Base-by-base conservation (phyloP, 2,888 invertebrate species). In the Acronicta psi region DNA sequence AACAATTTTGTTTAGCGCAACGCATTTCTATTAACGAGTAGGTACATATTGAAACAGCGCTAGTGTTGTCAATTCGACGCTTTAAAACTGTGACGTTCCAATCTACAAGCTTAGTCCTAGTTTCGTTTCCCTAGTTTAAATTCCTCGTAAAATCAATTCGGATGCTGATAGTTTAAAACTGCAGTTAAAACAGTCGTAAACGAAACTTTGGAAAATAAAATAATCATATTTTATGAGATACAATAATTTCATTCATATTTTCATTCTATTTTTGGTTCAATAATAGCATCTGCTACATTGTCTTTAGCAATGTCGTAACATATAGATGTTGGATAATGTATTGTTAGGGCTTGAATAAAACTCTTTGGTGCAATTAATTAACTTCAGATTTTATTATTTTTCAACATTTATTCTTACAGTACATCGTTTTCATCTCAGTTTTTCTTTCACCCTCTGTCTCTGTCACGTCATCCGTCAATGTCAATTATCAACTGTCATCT, bases 1-100 rank as follows among this genome's bases (percentile, higher is more conserved):
- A 38, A 70, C 67, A 70, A 70, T 69, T n/a, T 69, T 58, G 44
- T 65, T 59, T 40, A 57, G 44, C 55, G 49, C 42, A 61, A 44
- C 56, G 44, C 47, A 46, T 59, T 23, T 37, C 59, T 70, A 73
- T 77, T 75, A n/a, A n/a, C n/a, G n/a, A n/a, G n/a, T n/a, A n/a
- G n/a, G n/a, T 79, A 73, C 75, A 75, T 70, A 73, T 53, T 54
- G 59, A 67, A 77, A 70, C 55, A 59, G 62, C 52, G 53, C 56
- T 59, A 54, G 50, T 59, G 65, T 62, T 78, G 77, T 75, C 66
- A 70, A 66, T 62, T 59, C 56, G 65, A 81, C 65, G 58, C 58
- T 63, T 63, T 60, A 60, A 68, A 73, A 63, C 44, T 56, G 36
- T 16, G 54, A 52, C 43, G 52, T 54, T 59, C 37, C 54, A 55